Base-by-base conservation (phyloP, 1,140 invertebrate genomes). In the Micrasema minimum region DNA sequence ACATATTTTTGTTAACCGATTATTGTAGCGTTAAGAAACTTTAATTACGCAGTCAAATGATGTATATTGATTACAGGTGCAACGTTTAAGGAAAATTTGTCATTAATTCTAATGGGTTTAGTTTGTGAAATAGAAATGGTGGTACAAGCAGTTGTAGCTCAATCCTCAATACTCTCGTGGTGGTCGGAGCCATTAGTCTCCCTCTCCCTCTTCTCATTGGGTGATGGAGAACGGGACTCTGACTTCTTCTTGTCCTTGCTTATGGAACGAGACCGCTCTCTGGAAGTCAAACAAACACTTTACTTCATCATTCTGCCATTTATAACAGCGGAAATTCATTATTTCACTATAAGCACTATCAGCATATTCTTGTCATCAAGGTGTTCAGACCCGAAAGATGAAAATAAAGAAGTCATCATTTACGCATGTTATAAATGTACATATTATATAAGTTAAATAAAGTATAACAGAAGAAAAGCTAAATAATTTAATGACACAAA, bases 261-360 rank as follows among this genome's bases (percentile, higher is more conserved):
- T 65, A 79, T 80, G 2, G 83, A 85, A 16, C 82, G 81, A 53
- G 83, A 85, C 57, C 83, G 79, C 55, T 84, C 82, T 79, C 82
- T 84, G 77, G 22, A n/a, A 16, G 31, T 9, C 26, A 55, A 16
- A 37, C n/a, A 31, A n/a, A 46, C 3, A 46, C 5, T 9, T 41
- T n/a, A 14, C 16, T 46, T n/a, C 3, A n/a, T 46, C 5, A 46
- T 14, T 46, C n/a, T n/a, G n/a, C 26, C 26, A 31, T 31, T 31
- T 31, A 31, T 7, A 31, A 31, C 7, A 31, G n/a, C n/a, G n/a
- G n/a, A n/a, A n/a, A n/a, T n/a, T n/a, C n/a, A n/a, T n/a, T 20
- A 48, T 55, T 31, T 72, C 74, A 72, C 11, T 35, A 45, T 31
- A 31, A 31, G 26, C 26, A 31, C 26, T 4, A 7, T 31, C 26